Evolutionary conservation across 2,113 vertebrate genomes (phyloP).

Genomic region (Catharus fuscescens): DNA sequence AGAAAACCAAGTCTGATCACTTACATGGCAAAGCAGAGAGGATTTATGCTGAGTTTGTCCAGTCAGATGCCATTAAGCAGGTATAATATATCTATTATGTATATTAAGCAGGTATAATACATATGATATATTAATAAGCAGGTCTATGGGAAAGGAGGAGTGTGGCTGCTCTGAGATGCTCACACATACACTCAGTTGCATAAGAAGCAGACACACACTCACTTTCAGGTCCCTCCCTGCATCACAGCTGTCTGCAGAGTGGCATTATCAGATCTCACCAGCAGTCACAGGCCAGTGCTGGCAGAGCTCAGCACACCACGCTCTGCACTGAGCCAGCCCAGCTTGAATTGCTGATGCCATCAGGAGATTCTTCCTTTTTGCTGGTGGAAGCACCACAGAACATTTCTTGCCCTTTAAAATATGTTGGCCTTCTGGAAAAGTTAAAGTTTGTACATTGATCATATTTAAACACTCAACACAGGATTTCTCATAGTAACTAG

Average conservation of each 20-base stretch:
- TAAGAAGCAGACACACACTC: background rate
- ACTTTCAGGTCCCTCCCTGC: background rate
- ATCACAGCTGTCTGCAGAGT: background rate
- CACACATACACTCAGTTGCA: too few species aligned
- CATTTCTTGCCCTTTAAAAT: background rate
- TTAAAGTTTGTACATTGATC: background rate
- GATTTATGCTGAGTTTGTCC: slow-evolving; percentile 88
- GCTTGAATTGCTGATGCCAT: background rate
- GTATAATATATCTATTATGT: slow-evolving; percentile 48
- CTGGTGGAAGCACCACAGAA: background rate
- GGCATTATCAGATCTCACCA: background rate
- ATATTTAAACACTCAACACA: background rate
- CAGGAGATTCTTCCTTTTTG: background rate
- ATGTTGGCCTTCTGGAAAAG: background rate
- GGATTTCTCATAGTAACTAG: background rate
- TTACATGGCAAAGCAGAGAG: slow-evolving; percentile 80
- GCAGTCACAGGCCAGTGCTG: background rate
- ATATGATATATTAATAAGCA: too few species aligned
- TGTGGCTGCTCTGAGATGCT: background rate
- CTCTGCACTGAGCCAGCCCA: background rate
- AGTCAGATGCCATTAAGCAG: slow-evolving; percentile 85
- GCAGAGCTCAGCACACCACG: background rate
- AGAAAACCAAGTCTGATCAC: slow-evolving; percentile 75
- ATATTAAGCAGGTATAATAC: too few species aligned
- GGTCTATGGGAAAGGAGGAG: background rate